Evolutionary conservation across 2,113 vertebrate species (phyloP).

Genomic region (Capra hircus): DNA sequence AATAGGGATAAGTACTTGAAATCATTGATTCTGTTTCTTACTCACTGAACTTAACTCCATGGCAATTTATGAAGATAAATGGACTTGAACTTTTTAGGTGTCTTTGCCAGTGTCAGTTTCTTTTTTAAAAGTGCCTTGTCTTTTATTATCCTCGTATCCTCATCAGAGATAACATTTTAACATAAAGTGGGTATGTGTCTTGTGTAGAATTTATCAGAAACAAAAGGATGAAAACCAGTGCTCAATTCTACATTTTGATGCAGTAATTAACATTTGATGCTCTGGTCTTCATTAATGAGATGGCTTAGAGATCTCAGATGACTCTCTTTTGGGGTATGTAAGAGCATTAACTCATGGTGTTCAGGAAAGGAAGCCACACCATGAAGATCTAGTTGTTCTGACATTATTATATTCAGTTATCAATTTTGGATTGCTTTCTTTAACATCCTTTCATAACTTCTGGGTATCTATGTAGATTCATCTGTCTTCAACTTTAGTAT

Average conservation of each 20-base stretch:
- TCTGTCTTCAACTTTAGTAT: neutral
- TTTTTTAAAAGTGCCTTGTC: neutral
- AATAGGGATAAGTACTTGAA: neutral
- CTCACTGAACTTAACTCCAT: neutral
- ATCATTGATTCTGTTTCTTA: neutral
- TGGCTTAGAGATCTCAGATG: neutral
- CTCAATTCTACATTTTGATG: neutral
- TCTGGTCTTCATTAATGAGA: neutral
- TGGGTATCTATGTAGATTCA: neutral
- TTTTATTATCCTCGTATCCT: neutral
- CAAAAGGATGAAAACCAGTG: neutral
- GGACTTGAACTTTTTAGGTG: neutral
- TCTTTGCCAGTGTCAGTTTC: neutral
- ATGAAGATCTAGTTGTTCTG: accelerated
- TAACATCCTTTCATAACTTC: neutral
- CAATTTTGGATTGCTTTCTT: neutral
- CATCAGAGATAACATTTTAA: neutral
- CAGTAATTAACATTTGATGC: neutral
- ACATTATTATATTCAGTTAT: neutral
- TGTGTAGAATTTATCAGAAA: neutral
- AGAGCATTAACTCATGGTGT: neutral
- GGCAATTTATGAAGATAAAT: neutral
- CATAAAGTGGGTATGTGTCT: neutral
- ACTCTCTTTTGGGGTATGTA: neutral
- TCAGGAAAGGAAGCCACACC: neutral